phyloP scores from a whole-genome alignment of 92 coral and sea anemone genomes.

The Paramuricea clavata region DNA sequence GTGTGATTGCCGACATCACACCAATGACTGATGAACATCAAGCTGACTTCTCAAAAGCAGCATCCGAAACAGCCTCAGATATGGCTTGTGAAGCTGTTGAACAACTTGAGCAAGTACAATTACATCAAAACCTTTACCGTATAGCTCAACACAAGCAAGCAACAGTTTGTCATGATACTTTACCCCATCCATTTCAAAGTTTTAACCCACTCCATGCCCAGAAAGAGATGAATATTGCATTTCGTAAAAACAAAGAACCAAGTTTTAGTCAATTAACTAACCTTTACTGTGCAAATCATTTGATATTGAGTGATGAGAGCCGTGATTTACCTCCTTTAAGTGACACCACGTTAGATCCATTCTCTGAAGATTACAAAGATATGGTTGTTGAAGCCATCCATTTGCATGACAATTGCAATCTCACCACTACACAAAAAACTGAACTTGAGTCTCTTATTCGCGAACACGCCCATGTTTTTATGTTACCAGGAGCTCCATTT shows the following conservation, averaged over 20 bases:
- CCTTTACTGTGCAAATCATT: constrained; percentile 9
- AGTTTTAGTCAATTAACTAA: background rate
- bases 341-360: constrained; percentile 51
- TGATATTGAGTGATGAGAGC: constrained; percentile 1
- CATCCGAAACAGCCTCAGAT: constrained; percentile 13
- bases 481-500: constrained; percentile 48
- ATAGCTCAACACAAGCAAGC: background rate
- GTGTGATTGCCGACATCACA: constrained; percentile 21
- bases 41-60: background rate
- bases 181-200: background rate
- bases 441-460: constrained; percentile 34
- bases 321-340: constrained; percentile 51
- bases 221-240: constrained; percentile 11
- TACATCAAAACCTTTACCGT: constrained; percentile 2
- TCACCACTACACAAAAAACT: background rate
- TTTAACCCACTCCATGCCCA: constrained; percentile 10
- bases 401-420: constrained; percentile 13
- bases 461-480: constrained; percentile 39
- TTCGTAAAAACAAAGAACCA: background rate
- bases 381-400: constrained; percentile 34
- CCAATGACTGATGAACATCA: background rate
- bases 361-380: constrained; percentile 41
- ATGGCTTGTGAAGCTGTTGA: constrained; percentile 19
- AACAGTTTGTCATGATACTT: background rate
- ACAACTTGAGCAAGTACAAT: constrained; percentile 4